A percentile compares a stretch with the other conserved stretches of the same genome.
Conservation (phyloP, 2,888 invertebrate genomes). For the Stenolophus ochropezus region DNA sequence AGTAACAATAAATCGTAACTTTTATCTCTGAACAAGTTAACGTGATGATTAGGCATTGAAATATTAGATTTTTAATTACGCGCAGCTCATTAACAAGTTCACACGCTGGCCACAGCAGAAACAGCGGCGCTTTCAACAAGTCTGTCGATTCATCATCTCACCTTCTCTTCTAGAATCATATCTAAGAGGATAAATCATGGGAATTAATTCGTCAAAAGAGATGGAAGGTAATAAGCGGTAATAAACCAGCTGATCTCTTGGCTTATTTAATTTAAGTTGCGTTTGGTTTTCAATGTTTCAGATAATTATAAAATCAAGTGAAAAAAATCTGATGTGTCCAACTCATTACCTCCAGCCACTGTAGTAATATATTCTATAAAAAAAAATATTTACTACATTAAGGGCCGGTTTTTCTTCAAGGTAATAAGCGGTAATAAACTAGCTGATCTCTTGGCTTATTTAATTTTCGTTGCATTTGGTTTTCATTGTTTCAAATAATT, state of each 20-base stretch:
- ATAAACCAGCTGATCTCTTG: not conserved
- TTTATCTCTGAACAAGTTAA: not conserved
- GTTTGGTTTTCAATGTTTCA: no score
- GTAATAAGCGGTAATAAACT: not conserved
- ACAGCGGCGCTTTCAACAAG: constrained; percentile 1
- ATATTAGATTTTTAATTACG: constrained; percentile 23
- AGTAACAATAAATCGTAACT: not conserved
- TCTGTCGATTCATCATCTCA: constrained; percentile 22
- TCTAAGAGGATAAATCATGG: not conserved
- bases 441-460: not conserved
- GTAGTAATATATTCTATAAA: no score
- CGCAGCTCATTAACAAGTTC: constrained; percentile 7
- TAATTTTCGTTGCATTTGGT: no score
- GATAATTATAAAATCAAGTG: no score
- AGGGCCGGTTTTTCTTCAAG: no score
- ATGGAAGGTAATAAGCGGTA: not conserved
- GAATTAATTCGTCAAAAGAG: constrained; percentile 12
- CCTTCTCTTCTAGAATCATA: not conserved
- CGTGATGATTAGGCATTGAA: constrained; percentile 30
- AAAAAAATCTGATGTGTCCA: no score
- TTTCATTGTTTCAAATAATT: no score
- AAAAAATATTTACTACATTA: no score
- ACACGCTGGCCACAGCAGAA: not conserved
- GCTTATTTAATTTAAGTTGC: not conserved
- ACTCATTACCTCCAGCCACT: no score